Percentiles rank a stretch among this genome's conserved stretches.
Conservation (phyloP, 2,113 vertebrate species). For the Morone saxatilis region DNA sequence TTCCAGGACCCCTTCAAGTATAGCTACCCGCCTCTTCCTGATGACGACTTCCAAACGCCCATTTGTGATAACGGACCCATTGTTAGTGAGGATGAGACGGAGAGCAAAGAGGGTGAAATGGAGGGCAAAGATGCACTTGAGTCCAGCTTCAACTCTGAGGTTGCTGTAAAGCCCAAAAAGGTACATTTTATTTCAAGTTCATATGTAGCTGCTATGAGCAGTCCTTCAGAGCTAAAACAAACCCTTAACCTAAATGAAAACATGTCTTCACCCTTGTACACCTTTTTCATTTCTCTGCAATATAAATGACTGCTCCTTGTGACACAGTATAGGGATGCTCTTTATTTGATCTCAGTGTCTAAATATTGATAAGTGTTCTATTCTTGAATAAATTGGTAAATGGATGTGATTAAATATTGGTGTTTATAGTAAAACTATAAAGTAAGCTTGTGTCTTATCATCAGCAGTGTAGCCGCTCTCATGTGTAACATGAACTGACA, state of each 20-base stretch:
- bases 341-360: not conserved
- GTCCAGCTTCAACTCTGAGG: constrained; percentile 86
- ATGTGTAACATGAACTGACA: not conserved
- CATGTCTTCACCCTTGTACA: not conserved
- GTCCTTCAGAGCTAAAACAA: not conserved
- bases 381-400: not conserved
- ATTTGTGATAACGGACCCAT: constrained; percentile 94
- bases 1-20: constrained; percentile 95
- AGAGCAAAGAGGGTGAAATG: constrained; percentile 90
- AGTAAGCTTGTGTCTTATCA: not conserved
- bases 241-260: not conserved
- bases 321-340: not conserved
- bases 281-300: not conserved
- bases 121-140: constrained; percentile 90
- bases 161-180: constrained; percentile 89
- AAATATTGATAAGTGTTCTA: not conserved
- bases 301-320: not conserved
- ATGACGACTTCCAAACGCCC: constrained; percentile 97
- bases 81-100: constrained; percentile 92
- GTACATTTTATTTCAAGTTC: constrained; percentile 78
- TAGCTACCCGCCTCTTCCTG: constrained; percentile 95
- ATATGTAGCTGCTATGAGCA: not conserved
- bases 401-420: not conserved
- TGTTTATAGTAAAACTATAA: not conserved
- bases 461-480: not conserved